A percentile compares a stretch with the other conserved stretches of the same genome.
Evolutionary conservation across 2,113 vertebrate species (phyloP).

Genomic region (Pipra filicauda): DNA sequence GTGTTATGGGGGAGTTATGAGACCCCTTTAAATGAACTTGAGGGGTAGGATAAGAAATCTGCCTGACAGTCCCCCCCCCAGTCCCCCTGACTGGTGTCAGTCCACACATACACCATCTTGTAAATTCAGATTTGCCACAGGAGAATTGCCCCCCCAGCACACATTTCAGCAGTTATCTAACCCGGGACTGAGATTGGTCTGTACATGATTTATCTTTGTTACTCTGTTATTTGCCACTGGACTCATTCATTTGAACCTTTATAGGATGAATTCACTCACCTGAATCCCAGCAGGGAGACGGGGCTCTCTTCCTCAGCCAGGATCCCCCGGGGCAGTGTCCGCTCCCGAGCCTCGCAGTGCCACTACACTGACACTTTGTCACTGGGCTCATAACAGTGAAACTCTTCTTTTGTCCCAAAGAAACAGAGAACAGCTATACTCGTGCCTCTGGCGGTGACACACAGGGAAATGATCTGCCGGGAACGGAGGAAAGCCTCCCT

Average conservation of each 20-base stretch:
- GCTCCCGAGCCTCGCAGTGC: neutral
- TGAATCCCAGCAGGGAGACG: neutral
- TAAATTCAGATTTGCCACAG: neutral
- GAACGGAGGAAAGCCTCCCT: neutral
- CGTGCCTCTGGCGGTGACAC: slow-evolving; percentile 37
- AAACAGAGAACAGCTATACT: neutral
- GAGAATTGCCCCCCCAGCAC: neutral
- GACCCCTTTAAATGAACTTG: neutral
- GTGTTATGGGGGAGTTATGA: neutral
- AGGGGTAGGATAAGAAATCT: neutral
- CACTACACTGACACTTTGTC: slow-evolving; percentile 1
- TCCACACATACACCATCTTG: neutral
- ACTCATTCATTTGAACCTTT: neutral
- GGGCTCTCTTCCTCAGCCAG: neutral
- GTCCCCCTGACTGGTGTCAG: too few species aligned
- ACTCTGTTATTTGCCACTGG: neutral
- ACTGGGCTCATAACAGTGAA: slow-evolving; percentile 11
- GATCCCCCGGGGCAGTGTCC: neutral
- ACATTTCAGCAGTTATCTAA: neutral
- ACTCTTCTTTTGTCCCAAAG: slow-evolving; percentile 37
- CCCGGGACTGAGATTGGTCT: neutral
- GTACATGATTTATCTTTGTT: neutral
- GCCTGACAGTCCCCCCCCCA: neutral
- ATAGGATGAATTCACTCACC: neutral
- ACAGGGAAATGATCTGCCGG: neutral